Percentiles rank a stretch among this genome's conserved stretches.
phyloP scores from a whole-genome alignment of 2,113 vertebrate genomes.

The Nothobranchius kuhntae region DNA sequence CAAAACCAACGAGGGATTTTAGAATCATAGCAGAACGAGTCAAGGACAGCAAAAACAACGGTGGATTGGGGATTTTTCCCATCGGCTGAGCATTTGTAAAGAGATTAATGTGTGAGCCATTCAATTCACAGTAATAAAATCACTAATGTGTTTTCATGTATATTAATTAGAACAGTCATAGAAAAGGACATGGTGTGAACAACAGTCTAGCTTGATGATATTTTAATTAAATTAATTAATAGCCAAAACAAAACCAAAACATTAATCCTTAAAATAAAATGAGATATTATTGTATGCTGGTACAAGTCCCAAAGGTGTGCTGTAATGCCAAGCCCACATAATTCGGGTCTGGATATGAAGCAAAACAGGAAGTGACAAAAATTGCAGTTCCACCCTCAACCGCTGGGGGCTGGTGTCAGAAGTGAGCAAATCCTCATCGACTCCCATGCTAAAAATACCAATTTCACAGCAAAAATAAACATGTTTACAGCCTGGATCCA shows the following conservation, averaged over 20 bases:
- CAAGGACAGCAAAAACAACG: neutral
- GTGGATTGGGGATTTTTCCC: constrained; percentile 5
- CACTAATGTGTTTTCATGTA: constrained; percentile 22
- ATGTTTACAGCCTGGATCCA: too few species aligned
- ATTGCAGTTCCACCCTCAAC: too few species aligned
- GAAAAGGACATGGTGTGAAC: neutral
- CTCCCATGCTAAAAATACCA: too few species aligned
- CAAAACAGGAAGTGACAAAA: too few species aligned
- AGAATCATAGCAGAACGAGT: constrained; percentile 2
- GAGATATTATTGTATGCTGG: neutral
- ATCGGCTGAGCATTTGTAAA: constrained; percentile 8
- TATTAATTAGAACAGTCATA: constrained; percentile 16
- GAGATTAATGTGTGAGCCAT: constrained; percentile 12
- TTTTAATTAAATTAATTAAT: neutral
- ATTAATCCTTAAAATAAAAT: constrained; percentile 5
- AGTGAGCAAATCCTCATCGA: too few species aligned
- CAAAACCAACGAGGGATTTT: constrained; percentile 25
- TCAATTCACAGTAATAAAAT: constrained; percentile 35
- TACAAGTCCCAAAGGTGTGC: too few species aligned
- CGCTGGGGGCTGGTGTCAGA: too few species aligned
- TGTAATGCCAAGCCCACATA: too few species aligned
- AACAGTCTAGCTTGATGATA: constrained; percentile 4
- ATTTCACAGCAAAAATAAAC: too few species aligned
- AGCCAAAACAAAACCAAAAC: neutral
- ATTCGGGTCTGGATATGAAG: too few species aligned